A percentile compares a stretch with the other conserved stretches of the same genome.
Conservation (phyloP, 2,113 vertebrate species). For the Anhinga rufa region DNA sequence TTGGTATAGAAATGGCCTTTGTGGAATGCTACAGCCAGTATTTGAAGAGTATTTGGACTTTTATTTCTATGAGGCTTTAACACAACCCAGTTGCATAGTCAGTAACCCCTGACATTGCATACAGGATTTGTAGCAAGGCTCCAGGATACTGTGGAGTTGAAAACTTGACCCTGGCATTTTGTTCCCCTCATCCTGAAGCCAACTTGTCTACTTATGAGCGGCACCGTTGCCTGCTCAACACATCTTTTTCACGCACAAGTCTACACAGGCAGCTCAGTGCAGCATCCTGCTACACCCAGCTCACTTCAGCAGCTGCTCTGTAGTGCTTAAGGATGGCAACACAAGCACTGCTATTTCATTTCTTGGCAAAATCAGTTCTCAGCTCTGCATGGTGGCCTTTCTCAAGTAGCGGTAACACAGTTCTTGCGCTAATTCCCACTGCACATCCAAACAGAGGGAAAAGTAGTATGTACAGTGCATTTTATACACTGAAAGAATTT, state of each 20-base stretch:
- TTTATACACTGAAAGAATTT: background rate
- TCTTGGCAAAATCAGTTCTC: background rate
- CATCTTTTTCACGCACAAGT: background rate
- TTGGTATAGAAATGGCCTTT: background rate
- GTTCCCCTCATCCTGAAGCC: background rate
- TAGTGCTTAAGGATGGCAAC: background rate
- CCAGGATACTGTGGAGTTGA: background rate
- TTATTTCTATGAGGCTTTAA: background rate
- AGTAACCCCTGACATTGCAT: background rate
- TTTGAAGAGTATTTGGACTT: background rate
- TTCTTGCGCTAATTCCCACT: background rate
- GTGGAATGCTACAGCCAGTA: background rate
- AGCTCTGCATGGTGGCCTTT: background rate
- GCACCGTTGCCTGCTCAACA: background rate
- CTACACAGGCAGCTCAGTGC: background rate
- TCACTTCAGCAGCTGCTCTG: background rate
- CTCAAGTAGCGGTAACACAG: background rate
- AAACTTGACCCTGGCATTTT: background rate
- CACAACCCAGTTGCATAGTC: accelerated
- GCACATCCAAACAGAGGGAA: background rate
- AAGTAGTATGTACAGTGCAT: background rate
- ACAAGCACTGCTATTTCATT: background rate
- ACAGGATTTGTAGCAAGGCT: background rate
- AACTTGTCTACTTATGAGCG: background rate
- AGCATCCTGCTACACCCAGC: background rate